Percentiles rank a stretch among this genome's conserved stretches.
Evolutionary conservation across 2,797 vertebrate genomes (phyloP).

Genomic region (Enteromius trimaculatus): DNA sequence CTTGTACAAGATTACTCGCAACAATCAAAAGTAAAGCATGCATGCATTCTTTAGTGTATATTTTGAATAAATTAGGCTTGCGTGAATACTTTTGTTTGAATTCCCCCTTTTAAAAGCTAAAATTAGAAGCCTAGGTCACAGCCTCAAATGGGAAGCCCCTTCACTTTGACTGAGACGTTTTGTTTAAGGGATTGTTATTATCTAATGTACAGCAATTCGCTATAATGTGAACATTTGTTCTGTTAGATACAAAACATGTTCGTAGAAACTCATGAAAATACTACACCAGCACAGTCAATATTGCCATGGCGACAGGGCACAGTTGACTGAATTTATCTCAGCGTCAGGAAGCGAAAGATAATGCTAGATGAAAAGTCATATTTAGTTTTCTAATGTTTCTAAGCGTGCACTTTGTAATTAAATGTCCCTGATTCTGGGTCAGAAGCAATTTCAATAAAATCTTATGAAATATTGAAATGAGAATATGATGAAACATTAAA

Average conservation of each 20-base stretch:
- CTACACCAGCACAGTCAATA: slow-evolving; percentile 32
- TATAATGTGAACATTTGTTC: slow-evolving; percentile 1
- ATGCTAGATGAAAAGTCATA: slow-evolving; percentile 5
- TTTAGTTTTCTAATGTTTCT: slow-evolving; percentile 36
- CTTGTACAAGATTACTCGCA: not conserved
- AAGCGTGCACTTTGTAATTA: slow-evolving; percentile 13
- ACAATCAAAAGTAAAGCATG: not conserved
- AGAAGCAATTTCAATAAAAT: slow-evolving; percentile 26
- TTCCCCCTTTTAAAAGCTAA: slow-evolving; percentile 9
- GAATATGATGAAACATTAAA: not conserved
- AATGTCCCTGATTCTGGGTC: slow-evolving; percentile 15
- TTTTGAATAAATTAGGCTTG: not conserved
- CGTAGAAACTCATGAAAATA: not conserved
- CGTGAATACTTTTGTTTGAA: not conserved
- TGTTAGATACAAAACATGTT: not conserved
- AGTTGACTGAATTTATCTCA: slow-evolving; percentile 30
- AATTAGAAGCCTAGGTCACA: slow-evolving; percentile 19
- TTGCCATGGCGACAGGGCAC: not conserved
- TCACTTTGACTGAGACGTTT: not conserved
- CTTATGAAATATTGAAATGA: not conserved
- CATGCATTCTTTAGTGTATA: not conserved
- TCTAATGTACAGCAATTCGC: not conserved
- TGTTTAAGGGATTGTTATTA: not conserved
- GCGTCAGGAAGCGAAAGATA: not conserved
- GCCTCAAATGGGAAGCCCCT: slow-evolving; percentile 26